Percentiles rank a stretch among this genome's conserved stretches.
phyloP scores from a whole-genome alignment of 2,113 vertebrate genomes.

The Stercorarius parasiticus region DNA sequence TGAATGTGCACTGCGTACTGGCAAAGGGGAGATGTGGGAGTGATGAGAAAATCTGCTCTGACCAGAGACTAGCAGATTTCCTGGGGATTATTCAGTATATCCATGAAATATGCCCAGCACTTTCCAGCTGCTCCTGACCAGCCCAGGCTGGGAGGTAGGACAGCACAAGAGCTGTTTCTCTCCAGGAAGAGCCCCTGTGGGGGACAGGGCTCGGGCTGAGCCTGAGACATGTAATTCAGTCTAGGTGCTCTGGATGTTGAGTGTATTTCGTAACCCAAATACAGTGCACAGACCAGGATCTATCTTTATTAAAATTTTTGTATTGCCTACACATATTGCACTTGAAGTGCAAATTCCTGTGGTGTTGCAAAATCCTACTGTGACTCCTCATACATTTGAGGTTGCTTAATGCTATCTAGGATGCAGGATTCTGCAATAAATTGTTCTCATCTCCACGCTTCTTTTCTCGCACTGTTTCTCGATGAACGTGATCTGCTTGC shows the following conservation, averaged over 20 bases:
- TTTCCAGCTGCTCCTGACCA: background rate
- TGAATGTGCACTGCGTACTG: accelerated
- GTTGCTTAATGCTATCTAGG: background rate
- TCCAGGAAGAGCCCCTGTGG: background rate
- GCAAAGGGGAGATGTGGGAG: background rate
- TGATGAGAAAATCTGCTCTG: background rate
- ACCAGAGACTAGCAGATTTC: background rate
- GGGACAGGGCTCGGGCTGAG: background rate
- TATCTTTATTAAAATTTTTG: background rate
- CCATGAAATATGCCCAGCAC: background rate
- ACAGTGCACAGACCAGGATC: background rate
- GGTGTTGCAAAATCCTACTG: background rate
- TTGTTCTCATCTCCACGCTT: background rate
- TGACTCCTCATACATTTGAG: background rate
- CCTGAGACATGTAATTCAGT: background rate
- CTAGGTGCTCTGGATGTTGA: background rate
- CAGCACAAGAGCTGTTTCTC: background rate
- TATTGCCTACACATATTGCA: background rate
- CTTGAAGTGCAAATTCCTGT: background rate
- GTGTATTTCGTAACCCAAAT: background rate
- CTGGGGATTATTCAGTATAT: background rate
- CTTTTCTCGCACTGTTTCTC: background rate
- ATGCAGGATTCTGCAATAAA: background rate
- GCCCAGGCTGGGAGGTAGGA: background rate
- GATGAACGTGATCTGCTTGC: background rate